A percentile compares a stretch with the other conserved stretches of the same genome.
Conservation (phyloP, 2,113 vertebrate genomes). For the Tautogolabrus adspersus region DNA sequence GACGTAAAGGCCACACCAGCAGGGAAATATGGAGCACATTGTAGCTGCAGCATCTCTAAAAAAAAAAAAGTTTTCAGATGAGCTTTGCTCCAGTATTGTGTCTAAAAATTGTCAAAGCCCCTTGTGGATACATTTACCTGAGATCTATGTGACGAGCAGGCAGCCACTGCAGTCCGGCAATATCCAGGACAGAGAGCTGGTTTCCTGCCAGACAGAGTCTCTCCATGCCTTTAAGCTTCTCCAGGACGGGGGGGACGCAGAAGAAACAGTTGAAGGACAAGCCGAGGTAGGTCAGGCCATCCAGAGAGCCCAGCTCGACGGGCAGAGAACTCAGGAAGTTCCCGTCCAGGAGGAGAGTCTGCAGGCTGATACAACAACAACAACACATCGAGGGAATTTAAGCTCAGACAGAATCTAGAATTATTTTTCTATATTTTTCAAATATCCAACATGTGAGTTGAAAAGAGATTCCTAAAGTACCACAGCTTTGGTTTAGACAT, state of each 20-base stretch:
- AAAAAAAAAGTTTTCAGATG: background rate
- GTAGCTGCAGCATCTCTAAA: conserved; percentile 6
- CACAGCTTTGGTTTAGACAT: too few relatives aligned
- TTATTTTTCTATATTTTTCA: too few relatives aligned
- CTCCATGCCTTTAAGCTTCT: conserved; percentile 89
- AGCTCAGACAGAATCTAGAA: background rate
- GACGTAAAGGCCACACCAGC: background rate
- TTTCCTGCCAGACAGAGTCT: conserved; percentile 97
- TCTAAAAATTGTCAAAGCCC: background rate
- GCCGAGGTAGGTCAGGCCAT: conserved; percentile 90
- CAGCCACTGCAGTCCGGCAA: conserved; percentile 86
- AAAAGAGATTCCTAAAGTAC: too few relatives aligned
- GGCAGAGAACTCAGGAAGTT: conserved; percentile 91
- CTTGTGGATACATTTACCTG: conserved; percentile 80
- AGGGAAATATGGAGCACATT: conserved; percentile 3
- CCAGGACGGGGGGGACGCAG: conserved; percentile 88
- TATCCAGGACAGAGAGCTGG: conserved; percentile 82
- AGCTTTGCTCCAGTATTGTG: background rate
- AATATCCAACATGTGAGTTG: too few relatives aligned
- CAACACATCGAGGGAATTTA: background rate
- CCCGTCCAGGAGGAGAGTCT: conserved; percentile 95
- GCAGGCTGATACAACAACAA: conserved; percentile 84
- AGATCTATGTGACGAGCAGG: conserved; percentile 92
- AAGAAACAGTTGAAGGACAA: conserved; percentile 96
- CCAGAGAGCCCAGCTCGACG: conserved; percentile 89